A percentile compares a stretch with the other conserved stretches of the same genome.
Conservation (phyloP, 2,888 invertebrate genomes). For the Frankliniella intonsa region DNA sequence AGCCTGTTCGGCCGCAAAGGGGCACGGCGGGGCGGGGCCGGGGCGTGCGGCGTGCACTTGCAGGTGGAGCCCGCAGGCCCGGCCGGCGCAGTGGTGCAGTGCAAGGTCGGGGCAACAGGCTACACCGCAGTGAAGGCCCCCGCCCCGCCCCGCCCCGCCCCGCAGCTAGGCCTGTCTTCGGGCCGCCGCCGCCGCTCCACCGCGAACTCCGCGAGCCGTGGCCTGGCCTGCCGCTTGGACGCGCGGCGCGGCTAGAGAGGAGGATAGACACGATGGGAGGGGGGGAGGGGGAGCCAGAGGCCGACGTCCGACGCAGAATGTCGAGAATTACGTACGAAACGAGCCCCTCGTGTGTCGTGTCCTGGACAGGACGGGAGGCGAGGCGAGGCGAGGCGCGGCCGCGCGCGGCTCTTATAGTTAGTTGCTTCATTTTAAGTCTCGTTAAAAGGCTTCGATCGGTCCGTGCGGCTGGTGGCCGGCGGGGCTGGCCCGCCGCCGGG, state of each 20-base stretch:
- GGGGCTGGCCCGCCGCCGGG: not conserved
- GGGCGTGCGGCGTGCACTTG: not conserved
- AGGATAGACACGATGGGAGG: too few relatives aligned
- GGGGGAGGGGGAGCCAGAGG: not conserved
- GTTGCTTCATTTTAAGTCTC: not conserved
- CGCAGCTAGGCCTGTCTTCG: too few relatives aligned
- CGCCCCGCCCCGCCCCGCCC: too few relatives aligned
- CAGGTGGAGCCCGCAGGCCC: not conserved
- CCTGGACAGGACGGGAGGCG: not conserved
- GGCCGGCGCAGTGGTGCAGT: too few relatives aligned
- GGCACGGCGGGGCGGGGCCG: not conserved
- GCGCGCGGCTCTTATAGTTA: not conserved
- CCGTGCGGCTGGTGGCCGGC: not conserved
- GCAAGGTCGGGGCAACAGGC: too few relatives aligned
- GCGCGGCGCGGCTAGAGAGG: too few relatives aligned
- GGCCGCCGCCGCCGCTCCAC: too few relatives aligned
- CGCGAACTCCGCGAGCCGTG: too few relatives aligned
- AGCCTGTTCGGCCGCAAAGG: not conserved
- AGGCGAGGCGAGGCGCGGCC: not conserved
- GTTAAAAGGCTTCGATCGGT: not conserved
- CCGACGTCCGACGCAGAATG: slow-evolving; percentile 23
- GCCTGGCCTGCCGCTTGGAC: too few relatives aligned
- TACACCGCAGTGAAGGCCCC: too few relatives aligned
- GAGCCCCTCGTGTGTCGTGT: not conserved
- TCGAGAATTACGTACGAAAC: slow-evolving; percentile 9